Evolutionary conservation across 2,113 vertebrate species (phyloP).

Genomic region (Planiliza haematocheilus): DNA sequence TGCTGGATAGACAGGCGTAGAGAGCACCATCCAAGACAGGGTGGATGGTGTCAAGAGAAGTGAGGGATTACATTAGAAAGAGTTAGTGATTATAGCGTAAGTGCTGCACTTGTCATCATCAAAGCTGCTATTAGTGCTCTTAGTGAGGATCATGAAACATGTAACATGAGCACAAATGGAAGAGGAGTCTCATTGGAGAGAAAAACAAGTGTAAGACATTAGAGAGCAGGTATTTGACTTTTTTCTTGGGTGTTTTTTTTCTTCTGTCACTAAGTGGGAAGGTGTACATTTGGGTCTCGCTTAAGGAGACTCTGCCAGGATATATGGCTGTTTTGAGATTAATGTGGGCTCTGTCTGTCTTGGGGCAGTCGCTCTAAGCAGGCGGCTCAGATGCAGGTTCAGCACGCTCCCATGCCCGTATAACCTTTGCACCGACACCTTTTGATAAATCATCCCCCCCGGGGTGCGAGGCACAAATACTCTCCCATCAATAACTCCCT

Average conservation of each 20-base stretch:
- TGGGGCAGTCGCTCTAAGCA: conserved; percentile 7
- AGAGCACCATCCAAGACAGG: conserved; percentile 52
- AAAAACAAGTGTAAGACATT: neutral
- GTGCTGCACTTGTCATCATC: conserved; percentile 66
- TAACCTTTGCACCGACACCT: conserved; percentile 50
- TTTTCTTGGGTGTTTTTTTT: neutral
- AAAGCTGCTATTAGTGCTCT: conserved; percentile 66
- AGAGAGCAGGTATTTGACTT: conserved; percentile 3
- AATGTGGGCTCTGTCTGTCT: conserved; percentile 25
- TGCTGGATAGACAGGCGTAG: conserved; percentile 28
- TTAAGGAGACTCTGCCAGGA: conserved; percentile 19
- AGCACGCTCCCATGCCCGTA: conserved; percentile 1
- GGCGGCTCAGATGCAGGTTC: conserved; percentile 18
- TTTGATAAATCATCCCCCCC: conserved; percentile 54
- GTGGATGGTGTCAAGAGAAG: conserved; percentile 53
- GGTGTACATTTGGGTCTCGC: conserved; percentile 13
- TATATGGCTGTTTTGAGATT: conserved; percentile 25
- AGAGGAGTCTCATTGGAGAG: conserved; percentile 29
- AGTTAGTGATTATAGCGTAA: conserved; percentile 56
- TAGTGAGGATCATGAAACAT: conserved; percentile 40
- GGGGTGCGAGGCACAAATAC: conserved; percentile 28
- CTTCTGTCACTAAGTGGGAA: conserved; percentile 20
- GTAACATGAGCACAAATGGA: conserved; percentile 37
- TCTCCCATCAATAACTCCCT: conserved; percentile 43
- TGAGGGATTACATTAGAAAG: conserved; percentile 58